phyloP scores from a whole-genome alignment of 2,888 invertebrate species.

The Sphaerophoria rueppellii region DNA sequence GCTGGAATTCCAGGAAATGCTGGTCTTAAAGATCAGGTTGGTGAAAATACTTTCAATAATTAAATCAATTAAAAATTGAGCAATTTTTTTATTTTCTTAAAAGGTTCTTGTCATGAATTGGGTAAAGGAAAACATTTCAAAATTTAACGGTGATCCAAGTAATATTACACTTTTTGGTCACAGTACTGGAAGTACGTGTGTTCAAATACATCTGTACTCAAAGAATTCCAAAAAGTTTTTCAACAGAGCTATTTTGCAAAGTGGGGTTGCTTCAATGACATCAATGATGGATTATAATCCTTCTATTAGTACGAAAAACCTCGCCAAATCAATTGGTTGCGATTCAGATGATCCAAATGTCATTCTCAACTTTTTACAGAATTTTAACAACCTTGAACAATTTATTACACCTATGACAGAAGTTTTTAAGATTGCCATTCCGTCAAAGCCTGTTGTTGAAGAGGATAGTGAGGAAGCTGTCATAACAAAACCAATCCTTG shows the following conservation, averaged over 20 bases:
- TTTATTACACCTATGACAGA: background rate
- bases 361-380: conserved; percentile 29
- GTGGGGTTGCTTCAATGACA: conserved; percentile 67
- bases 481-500: conserved; percentile 78
- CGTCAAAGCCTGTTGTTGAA: conserved; percentile 74
- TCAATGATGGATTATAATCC: conserved; percentile 61
- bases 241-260: conserved; percentile 74
- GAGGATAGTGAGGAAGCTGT: conserved; percentile 52
- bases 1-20: conserved; percentile 75
- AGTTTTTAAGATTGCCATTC: conserved; percentile 57
- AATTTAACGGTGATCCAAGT: conserved; percentile 81
- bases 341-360: conserved; percentile 34
- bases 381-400: background rate
- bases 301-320: background rate
- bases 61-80: background rate
- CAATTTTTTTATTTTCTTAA: conserved; percentile 54
- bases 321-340: conserved; percentile 36
- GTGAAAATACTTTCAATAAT: no score
- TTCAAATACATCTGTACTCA: conserved; percentile 74
- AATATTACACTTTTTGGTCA: conserved; percentile 75
- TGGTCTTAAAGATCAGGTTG: conserved; percentile 76
- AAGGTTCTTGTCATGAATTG: conserved; percentile 80
- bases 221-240: conserved; percentile 72
- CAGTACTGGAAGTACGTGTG: conserved; percentile 74
- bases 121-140: conserved; percentile 80